These are phyloP conservation scores for Glaucopsyche alexis DNA, from an alignment of 2,888 invertebrate genomes.

Conservation along the genomic window DNA sequence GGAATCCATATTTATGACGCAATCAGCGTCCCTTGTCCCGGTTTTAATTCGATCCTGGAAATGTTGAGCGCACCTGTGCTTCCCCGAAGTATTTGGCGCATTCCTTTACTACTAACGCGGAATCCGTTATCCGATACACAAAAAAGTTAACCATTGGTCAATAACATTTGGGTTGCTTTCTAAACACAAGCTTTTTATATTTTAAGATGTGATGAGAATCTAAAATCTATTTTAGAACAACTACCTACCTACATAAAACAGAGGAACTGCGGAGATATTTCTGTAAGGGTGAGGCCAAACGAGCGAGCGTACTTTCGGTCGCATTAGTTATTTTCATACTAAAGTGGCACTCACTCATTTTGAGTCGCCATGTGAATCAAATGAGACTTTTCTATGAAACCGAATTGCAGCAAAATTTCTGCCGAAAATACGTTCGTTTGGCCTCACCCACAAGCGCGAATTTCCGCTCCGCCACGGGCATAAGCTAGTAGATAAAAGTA, in stretches of 20 bases:
- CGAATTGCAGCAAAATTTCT: no score
- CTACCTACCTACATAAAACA: no score
- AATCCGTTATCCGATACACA: neutral
- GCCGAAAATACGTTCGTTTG: no score
- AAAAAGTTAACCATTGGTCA: constrained; percentile 7
- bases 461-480: no score
- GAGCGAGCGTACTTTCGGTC: no score
- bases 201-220: neutral
- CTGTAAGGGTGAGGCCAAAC: no score
- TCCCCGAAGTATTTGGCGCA: constrained; percentile 21
- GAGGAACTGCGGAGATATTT: no score
- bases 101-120: neutral
- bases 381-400: no score
- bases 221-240: neutral
- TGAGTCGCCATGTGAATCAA: no score
- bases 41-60: constrained; percentile 28
- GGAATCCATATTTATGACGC: constrained; percentile 28
- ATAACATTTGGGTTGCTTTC: neutral
- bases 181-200: neutral
- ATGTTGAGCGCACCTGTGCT: constrained; percentile 9
- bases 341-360: no score
- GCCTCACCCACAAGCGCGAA: neutral
- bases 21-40: constrained; percentile 16
- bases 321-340: no score
- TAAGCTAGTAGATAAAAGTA: no score